Evolutionary conservation across 2,797 vertebrate species (phyloP).

Genomic region (Gallinago nigripennis): DNA sequence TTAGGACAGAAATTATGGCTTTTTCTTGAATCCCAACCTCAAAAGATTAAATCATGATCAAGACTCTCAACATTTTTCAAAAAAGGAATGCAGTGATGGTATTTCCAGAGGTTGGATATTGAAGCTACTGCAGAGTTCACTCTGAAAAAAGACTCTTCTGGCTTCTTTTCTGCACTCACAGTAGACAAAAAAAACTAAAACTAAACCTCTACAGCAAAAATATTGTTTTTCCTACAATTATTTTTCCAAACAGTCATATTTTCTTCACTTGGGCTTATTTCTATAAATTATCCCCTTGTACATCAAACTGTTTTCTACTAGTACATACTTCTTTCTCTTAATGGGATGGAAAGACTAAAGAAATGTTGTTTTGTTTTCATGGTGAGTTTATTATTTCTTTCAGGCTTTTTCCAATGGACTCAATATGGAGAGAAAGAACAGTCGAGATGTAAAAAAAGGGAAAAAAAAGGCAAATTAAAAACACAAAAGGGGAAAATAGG

Average conservation of each 20-base stretch:
- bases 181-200: neutral
- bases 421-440: neutral
- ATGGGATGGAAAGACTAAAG: neutral
- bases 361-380: constrained; percentile 1
- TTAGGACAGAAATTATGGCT: constrained; percentile 39
- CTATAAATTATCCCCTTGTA: neutral
- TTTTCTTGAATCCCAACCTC: neutral
- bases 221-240: neutral
- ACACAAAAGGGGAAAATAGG: neutral
- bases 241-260: neutral
- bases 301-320: neutral
- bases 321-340: neutral
- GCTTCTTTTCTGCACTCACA: neutral
- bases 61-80: neutral
- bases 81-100: neutral
- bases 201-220: neutral
- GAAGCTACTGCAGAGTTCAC: neutral
- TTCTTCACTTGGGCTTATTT: neutral
- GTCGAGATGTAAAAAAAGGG: neutral
- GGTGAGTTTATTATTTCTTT: neutral
- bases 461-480: neutral
- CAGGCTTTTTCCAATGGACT: neutral
- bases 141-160: neutral
- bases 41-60: constrained; percentile 11
- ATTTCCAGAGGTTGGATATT: neutral